Evolutionary conservation across 2,797 vertebrate species (phyloP).

Genomic region (Ispidina lecontei): DNA sequence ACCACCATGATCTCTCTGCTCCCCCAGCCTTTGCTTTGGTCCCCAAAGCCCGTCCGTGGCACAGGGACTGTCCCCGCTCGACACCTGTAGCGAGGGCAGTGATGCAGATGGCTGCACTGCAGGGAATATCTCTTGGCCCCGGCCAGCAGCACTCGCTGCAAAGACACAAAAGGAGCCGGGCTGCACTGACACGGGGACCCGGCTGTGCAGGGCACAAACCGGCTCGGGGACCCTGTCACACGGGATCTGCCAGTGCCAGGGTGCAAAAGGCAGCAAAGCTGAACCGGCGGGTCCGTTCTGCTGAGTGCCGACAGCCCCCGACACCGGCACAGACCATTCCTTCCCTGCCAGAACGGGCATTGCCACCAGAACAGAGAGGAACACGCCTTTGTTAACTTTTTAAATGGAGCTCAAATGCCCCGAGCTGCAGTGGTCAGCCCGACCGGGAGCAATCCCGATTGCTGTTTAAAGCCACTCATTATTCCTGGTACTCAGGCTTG

Average conservation of each 20-base stretch:
- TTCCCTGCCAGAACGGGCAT: not conserved
- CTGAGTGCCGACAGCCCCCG: not conserved
- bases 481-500: not conserved
- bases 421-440: not conserved
- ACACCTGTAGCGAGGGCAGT: slow-evolving; percentile 8
- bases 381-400: not conserved
- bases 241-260: not conserved
- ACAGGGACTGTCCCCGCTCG: accelerated
- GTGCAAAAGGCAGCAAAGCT: not conserved
- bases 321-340: not conserved
- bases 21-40: not conserved
- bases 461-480: not conserved
- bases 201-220: accelerated
- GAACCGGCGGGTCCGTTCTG: not conserved
- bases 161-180: not conserved
- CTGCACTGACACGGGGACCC: not conserved
- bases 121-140: not conserved
- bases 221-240: accelerated
- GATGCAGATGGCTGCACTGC: not conserved
- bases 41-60: not conserved
- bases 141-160: accelerated
- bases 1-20: accelerated
- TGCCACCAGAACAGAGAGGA: not conserved
- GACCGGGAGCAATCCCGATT: not conserved
- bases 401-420: not conserved